Evolutionary conservation across 2,888 invertebrate genomes (phyloP), one percentile per base, ranked within the genome.

Genomic region (Calephelis perditalis): DNA sequence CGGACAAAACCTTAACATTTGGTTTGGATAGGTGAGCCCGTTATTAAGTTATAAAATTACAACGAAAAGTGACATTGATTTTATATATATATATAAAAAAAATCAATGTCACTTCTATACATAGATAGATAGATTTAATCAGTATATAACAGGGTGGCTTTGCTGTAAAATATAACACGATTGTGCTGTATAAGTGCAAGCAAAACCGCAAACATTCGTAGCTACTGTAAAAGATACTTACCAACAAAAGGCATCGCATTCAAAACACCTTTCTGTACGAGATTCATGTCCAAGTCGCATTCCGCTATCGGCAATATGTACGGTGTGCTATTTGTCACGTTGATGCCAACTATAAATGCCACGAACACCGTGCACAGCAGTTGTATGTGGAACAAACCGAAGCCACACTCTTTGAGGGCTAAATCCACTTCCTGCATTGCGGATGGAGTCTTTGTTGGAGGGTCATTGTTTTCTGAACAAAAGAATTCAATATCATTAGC

Each of bases 261-360:
- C 45, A 86, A 60, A 10, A 84, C 40, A 4, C 85, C 85, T 62
- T 85, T 85, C 35, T 81, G 72, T n/a, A 77, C 52, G 4, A 86
- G 64, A 60, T 75, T 71, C 85, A 86, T 84, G 2, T 77, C 65
- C 7, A 86, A 65, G 54, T 86, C 84, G 40, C 86, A 86, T 65
- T 86, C 85, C 0, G 84, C 84, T 3, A 70, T 72, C 0, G 84
- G 81, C 26, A 85, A 68, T 2, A 86, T 64, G 43, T 76, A 86
- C 0, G 86, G 74, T 0, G 79, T 77, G 3, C 75, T 74, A 37
- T 71, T 73, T 0, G 77, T 78, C 0, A 84, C 77, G 0, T 78
- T 62, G 0, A 77, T 70, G 7, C 76, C 75, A 9, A 78, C 72
- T 0, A 77, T 67, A 36, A 71, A 65, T 0, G 78, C 82, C 0